These are phyloP conservation scores for Tetraodon nigroviridis DNA, from an alignment of 2,113 vertebrate genomes.

Conservation along the genomic window DNA sequence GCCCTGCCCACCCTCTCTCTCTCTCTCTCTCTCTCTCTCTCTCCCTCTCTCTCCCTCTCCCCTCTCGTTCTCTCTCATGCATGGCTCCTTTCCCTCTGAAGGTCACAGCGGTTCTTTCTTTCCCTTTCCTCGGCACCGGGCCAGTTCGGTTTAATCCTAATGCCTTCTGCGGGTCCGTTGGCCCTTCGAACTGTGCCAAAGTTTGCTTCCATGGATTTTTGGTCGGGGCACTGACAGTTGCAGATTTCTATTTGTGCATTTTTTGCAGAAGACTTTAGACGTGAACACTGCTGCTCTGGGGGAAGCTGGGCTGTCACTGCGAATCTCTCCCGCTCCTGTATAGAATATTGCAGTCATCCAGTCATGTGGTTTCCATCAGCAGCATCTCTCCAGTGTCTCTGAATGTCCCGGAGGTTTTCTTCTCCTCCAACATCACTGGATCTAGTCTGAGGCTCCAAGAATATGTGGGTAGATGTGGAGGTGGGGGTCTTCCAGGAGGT, in stretches of 20 bases:
- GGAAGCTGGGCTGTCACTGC: slow-evolving; percentile 31
- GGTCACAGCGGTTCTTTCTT: slow-evolving; percentile 63
- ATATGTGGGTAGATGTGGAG: not conserved
- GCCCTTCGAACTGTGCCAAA: slow-evolving; percentile 46
- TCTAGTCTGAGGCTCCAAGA: slow-evolving; percentile 16
- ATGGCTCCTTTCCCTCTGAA: slow-evolving; percentile 54
- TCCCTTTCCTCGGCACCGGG: slow-evolving; percentile 37
- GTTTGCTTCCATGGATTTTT: too few relatives aligned
- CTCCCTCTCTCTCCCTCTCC: not conserved
- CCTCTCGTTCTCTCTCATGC: slow-evolving; percentile 5
- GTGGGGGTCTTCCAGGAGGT: slow-evolving; percentile 24
- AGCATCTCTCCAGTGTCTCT: slow-evolving; percentile 44
- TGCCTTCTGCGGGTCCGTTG: slow-evolving; percentile 30
- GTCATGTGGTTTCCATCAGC: slow-evolving; percentile 64
- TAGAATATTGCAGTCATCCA: slow-evolving; percentile 30
- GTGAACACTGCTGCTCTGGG: slow-evolving; percentile 28
- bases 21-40: not conserved
- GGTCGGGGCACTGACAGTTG: not conserved
- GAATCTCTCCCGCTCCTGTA: slow-evolving; percentile 38
- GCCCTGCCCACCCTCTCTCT: slow-evolving; percentile 15
- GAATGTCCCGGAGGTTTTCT: slow-evolving; percentile 8
- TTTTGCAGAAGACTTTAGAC: slow-evolving; percentile 12
- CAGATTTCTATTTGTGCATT: slow-evolving; percentile 25
- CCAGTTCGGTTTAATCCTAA: slow-evolving; percentile 57
- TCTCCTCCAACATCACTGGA: slow-evolving; percentile 22